Percentiles rank a stretch among this genome's conserved stretches.
phyloP scores from a whole-genome alignment of 1,140 invertebrate genomes.

The Eciton burchellii region DNA sequence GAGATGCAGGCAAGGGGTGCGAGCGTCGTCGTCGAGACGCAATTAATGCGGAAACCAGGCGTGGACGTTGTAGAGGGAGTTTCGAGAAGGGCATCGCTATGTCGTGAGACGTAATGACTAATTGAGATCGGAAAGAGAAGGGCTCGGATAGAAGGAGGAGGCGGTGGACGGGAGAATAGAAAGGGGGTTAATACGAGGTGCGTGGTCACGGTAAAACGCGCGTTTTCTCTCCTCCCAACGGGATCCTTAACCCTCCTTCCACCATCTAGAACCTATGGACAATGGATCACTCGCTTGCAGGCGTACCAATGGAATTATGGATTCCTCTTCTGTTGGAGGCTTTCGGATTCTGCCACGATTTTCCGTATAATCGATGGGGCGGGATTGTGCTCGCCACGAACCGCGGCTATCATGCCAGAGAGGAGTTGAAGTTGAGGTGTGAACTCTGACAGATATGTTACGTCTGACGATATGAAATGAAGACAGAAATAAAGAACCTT shows the following conservation, averaged over 20 bases:
- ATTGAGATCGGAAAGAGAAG: constrained; percentile 73
- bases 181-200: constrained; percentile 70
- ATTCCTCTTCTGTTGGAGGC: constrained; percentile 53
- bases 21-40: constrained; percentile 70
- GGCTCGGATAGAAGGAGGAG: background rate
- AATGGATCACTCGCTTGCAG: constrained; percentile 75
- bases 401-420: background rate
- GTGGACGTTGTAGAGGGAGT: constrained; percentile 60
- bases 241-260: constrained; percentile 14
- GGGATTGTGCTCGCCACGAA: constrained; percentile 7
- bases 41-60: constrained; percentile 72
- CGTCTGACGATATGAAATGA: no score
- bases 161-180: constrained; percentile 8
- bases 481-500: no score
- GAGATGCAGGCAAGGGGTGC: background rate
- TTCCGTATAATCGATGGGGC: constrained; percentile 65
- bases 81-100: constrained; percentile 73
- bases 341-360: constrained; percentile 51
- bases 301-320: constrained; percentile 72
- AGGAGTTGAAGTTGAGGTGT: constrained; percentile 43
- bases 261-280: constrained; percentile 58
- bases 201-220: constrained; percentile 74
- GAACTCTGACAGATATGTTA: background rate
- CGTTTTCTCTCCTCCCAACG: constrained; percentile 43
- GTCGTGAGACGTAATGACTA: constrained; percentile 76